Evolutionary conservation across 2,113 vertebrate genomes (phyloP), one percentile per base, ranked within the genome.

Genomic region (Poeciliopsis turrubarensis): DNA sequence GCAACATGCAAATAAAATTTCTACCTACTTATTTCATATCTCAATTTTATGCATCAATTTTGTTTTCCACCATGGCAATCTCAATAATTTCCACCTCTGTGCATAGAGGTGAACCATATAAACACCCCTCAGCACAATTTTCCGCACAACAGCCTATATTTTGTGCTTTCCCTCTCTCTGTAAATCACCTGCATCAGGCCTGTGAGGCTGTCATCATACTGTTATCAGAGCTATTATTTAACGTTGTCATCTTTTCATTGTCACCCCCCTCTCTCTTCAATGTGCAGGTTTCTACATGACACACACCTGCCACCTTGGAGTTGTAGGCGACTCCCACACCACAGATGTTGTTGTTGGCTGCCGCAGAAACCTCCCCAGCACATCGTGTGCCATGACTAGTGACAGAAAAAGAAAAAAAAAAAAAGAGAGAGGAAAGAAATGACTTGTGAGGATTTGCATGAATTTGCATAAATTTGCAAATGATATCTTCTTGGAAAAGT

Each of bases 311-410:
- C 63, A 99, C 98, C 88, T 97, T 97, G 77, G 98, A 99, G 90
- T 96, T 97, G 91, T 98, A 99, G 0, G 98, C 98, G 26, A 99
- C 98, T 66, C 98, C 98, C 60, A 99, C 97, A 0, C 98, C 98
- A 30, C 98, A 99, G 90, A 99, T 98, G 87, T 99, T 97, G 93
- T 99, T 99, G 93, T 99, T 98, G 87, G 98, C 97, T 29, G 96
- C 96, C 0, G 98, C 98, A 67, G 98, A 99, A 68, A 99, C 98
- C 90, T 99, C 98, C 72, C 98, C 98, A 0, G 98, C 98, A 90
- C 98, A 99, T 57, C 98, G 94, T 4, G 98, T 99, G 76, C 98
- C 98, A 0, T 99, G 98, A 94, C 98, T 99, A 91, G 32, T 73
- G 82, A 75, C 25, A 86, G 29, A 22, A 61, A 70, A 68, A 83